These are phyloP conservation scores for Chaetophractus vellerosus DNA, from an alignment of 2,797 vertebrate genomes.

Conservation along the genomic window DNA sequence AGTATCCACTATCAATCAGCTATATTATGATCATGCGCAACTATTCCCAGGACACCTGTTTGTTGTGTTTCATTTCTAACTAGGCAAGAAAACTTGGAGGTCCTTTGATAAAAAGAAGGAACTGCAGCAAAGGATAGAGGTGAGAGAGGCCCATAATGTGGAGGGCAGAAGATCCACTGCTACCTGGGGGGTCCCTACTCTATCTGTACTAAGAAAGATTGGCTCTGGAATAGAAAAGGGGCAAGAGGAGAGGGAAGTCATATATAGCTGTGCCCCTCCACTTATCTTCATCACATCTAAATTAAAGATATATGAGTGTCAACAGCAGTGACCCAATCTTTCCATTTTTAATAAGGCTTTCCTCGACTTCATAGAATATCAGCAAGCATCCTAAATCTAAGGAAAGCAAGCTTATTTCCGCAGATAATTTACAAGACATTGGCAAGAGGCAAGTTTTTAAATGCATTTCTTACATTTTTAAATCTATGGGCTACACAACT, in stretches of 20 bases:
- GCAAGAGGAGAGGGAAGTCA: not conserved
- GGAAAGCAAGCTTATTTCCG: not conserved
- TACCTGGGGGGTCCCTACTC: not conserved
- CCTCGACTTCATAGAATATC: not conserved
- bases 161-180: not conserved
- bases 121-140: not conserved
- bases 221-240: not conserved
- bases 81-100: not conserved
- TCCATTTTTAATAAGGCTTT: not conserved
- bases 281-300: not conserved
- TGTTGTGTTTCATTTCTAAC: not conserved
- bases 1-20: not conserved
- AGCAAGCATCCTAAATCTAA: not conserved
- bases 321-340: not conserved
- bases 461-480: not conserved
- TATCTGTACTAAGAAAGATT: not conserved
- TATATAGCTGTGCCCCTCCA: too few species aligned
- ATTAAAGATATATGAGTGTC: not conserved
- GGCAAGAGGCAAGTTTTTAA: not conserved
- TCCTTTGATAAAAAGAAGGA: not conserved
- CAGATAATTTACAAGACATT: not conserved
- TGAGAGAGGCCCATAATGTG: not conserved
- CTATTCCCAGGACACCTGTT: not conserved
- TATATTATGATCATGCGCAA: not conserved
- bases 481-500: not conserved